Conservation (phyloP, 2,888 invertebrate species). For the Lepidocyrtinus sp. region DNA sequence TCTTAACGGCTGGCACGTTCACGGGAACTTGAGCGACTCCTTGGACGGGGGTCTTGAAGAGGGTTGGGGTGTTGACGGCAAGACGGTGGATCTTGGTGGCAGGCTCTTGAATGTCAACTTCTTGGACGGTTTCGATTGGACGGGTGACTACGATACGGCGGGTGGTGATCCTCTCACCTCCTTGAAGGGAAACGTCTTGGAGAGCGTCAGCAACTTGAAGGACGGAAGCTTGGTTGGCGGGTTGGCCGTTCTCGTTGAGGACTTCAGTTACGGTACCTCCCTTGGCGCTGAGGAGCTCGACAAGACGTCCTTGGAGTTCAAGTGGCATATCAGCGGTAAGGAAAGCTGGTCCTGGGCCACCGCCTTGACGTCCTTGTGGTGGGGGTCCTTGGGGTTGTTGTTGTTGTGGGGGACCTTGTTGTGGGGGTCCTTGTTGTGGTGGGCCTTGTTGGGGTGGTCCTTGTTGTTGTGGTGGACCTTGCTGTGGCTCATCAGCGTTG, state of each 20-base stretch:
- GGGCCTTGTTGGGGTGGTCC: constrained; percentile 48
- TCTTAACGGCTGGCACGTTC: constrained; percentile 66
- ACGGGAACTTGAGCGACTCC: constrained; percentile 72
- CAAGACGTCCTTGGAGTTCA: constrained; percentile 74
- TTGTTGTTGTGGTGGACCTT: constrained; percentile 31
- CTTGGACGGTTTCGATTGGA: constrained; percentile 78
- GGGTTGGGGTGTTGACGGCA: constrained; percentile 76
- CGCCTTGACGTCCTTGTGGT: constrained; percentile 70
- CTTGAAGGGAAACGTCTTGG: constrained; percentile 74
- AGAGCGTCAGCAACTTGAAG: constrained; percentile 76
- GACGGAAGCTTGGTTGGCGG: constrained; percentile 72
- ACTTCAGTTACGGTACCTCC: constrained; percentile 73
- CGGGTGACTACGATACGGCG: constrained; percentile 78
- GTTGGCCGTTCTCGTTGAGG: constrained; percentile 72
- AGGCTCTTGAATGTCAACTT: constrained; percentile 76
- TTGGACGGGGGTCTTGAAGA: constrained; percentile 74
- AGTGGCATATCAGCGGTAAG: constrained; percentile 67
- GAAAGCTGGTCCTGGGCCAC: constrained; percentile 65
- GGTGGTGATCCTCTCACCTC: constrained; percentile 77
- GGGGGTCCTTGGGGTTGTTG: constrained; percentile 65
- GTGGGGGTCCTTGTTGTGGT: constrained; percentile 60
- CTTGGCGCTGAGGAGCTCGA: constrained; percentile 75
- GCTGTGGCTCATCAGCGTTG: constrained; percentile 8
- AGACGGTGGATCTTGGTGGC: constrained; percentile 77
- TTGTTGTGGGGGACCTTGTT: constrained; percentile 42